Evolutionary conservation across 2,888 invertebrate species (phyloP).

Genomic region (Ichneumon xanthorius): DNA sequence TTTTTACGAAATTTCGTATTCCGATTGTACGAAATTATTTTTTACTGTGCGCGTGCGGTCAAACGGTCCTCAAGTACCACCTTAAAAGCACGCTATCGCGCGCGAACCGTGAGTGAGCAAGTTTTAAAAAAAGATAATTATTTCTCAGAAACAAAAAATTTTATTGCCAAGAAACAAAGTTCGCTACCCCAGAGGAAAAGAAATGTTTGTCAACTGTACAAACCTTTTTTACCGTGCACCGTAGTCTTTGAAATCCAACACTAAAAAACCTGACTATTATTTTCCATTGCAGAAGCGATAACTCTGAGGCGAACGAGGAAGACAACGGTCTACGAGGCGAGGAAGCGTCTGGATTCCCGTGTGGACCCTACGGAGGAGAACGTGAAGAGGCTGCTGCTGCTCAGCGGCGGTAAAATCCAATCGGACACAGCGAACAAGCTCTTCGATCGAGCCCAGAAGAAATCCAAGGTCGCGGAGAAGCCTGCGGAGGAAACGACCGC

Average conservation of each 20-base stretch:
- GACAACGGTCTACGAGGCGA: conserved; percentile 77
- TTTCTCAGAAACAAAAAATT: conserved; percentile 19
- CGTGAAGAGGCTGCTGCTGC: conserved; percentile 85
- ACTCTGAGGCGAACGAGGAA: conserved; percentile 72
- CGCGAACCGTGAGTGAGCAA: no score
- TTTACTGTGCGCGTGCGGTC: no score
- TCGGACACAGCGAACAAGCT: conserved; percentile 86
- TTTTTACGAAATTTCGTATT: no score
- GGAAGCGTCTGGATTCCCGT: conserved; percentile 74
- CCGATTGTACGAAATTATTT: no score
- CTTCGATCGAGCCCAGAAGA: conserved; percentile 86
- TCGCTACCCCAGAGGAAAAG: no score
- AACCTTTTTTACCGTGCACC: no score
- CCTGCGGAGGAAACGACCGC: conserved; percentile 86
- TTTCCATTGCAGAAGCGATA: conserved; percentile 63
- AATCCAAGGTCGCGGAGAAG: conserved; percentile 84
- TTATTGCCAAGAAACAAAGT: no score
- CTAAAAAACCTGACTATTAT: neutral
- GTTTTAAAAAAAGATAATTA: no score
- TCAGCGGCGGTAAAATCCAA: conserved; percentile 85
- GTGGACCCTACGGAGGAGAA: conserved; percentile 85
- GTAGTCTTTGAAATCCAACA: no score
- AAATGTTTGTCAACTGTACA: no score
- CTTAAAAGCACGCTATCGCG: no score
- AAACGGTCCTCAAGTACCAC: no score